Evolutionary conservation across 2,888 invertebrate species (phyloP), one percentile per base, ranked within the genome.

Genomic region (Tinea pellionella): DNA sequence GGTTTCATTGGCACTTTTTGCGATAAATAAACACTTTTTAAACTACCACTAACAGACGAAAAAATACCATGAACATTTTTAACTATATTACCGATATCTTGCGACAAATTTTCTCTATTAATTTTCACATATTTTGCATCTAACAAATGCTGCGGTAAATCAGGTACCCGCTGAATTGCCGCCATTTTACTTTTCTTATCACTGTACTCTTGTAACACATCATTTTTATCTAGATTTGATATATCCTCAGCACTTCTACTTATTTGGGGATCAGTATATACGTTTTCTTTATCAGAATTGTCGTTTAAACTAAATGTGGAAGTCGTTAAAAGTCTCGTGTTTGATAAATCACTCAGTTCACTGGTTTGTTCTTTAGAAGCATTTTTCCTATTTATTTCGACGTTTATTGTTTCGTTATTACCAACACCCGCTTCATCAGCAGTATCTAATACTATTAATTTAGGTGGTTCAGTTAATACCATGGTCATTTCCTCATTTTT

Each of bases 61-160:
- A 88, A 88, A 65, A 88, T 82, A 0, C 88, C 88, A 2, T 88
- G 88, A 0, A 88, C 87, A 68, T 88, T 88, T 65, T 87, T 87
- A 0, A 87, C 86, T 1, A 88, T 80, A 62, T 74, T 82, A 0
- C 86, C 85, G 0, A 87, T 65, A 47, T 87, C 87, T 72, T 82
- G 86, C 0, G 81, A 73, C 0, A 86, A 61, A 0, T 85, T 65
- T 63, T 87, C 87, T 67, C 85, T 86, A 0, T 81, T 80, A 67
- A 83, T 65, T 37, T 78, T 68, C 0, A 75, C 61, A 29, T 80
- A 80, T 62, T 70, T 69, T 0, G 62, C 63, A 56, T 84, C 80
- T 57, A 64, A 12, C 2, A 32, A n/a, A 11, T 30, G 15, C 15
- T 57, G 57, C 4, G 55, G 19, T 16, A 24, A 2, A 1, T 85